Evolutionary conservation across 2,888 invertebrate species (phyloP), one percentile per base, ranked within the genome.

Genomic region (Monopis laevigella): DNA sequence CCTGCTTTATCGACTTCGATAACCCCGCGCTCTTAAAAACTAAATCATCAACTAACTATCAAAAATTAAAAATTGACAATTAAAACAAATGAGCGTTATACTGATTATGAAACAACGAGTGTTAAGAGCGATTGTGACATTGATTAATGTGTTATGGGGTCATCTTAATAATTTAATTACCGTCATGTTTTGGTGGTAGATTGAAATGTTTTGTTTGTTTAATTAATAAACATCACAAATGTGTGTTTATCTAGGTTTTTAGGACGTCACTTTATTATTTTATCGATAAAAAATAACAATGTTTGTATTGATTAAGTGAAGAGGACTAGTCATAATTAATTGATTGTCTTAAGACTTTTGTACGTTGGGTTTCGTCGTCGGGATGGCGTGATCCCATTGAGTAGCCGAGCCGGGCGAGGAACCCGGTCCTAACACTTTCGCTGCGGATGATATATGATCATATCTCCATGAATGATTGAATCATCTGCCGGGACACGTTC

Each of bases 391-490:
- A 65, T 59, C 58, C 59, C 58, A 69, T 71, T 65, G 62, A 65
- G 57, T 21, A 55, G 55, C 50, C 55, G 53, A 49, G 52, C 51
- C 21, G 7, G 6, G 48, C 47, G 53, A 54, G 53, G 52, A 58
- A 59, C 57, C 54, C 52, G 49, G 51, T 65, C 62, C 67, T 73
- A 67, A 74, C 73, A 73, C 74, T 73, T 75, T 75, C 62, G 66
- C 70, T 62, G 59, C 62, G 56, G 64, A 73, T 77, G 78, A 77
- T 77, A 72, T 71, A 75, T 65, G 75, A 72, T 73, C 63, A 72
- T 73, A 68, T 70, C 69, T 65, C 55, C 60, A 71, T 77, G 77
- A 78, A 74, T 75, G 77, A 78, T 78, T 71, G 77, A 75, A 75
- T 78, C 71, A 69, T 77, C 71, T 66, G 62, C 62, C 63, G 62